Base-by-base conservation (phyloP, 2,888 invertebrate genomes). In the Amitus sp. region DNA sequence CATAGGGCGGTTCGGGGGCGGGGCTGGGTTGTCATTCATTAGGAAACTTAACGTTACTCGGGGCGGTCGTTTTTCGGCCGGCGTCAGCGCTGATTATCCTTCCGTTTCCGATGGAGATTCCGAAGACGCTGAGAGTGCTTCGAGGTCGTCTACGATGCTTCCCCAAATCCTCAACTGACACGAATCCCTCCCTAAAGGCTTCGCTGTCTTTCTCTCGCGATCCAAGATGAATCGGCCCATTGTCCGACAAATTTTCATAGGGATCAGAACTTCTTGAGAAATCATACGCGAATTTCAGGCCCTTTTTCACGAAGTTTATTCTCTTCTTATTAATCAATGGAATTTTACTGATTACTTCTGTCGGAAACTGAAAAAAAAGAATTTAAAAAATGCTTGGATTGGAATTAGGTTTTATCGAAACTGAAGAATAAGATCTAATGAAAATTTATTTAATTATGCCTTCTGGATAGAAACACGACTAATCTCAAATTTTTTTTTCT, bases 21-120 rank as follows among this genome's bases (percentile, higher is more conserved):
- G n/a, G 50, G 34, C 46, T 47, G 27, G 39, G 40, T 61, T 49
- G 23, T n/a, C 55, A 65, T 51, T 49, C 60, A 62, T 64, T 68
- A 68, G 69, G 67, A 71, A 68, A 58, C 59, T 69, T 63, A 50
- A 65, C 65, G 57, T 43, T 55, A 60, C 60, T 47, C 50, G 43
- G 30, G 33, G 27, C 47, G 33, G 39, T 27, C 49, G 62, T 59
- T 55, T 48, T 55, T 59, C 55, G 34, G 5, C 15, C 55, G 51
- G 48, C 58, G 55, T 63, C 58, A 55, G 55, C 52, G 58, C 19
- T 54, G 58, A 58, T 59, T 58, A 63, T 47, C 49, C 33, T 12
- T 18, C 23, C 23, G 50, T 12, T 45, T 42, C 28, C 40, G 19
- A n/a, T n/a, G n/a, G 39, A 37, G 62, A 62, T 61, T 30, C 46